Conservation (phyloP, 2,888 invertebrate genomes). For the Scrobipalpa atriplicella region DNA sequence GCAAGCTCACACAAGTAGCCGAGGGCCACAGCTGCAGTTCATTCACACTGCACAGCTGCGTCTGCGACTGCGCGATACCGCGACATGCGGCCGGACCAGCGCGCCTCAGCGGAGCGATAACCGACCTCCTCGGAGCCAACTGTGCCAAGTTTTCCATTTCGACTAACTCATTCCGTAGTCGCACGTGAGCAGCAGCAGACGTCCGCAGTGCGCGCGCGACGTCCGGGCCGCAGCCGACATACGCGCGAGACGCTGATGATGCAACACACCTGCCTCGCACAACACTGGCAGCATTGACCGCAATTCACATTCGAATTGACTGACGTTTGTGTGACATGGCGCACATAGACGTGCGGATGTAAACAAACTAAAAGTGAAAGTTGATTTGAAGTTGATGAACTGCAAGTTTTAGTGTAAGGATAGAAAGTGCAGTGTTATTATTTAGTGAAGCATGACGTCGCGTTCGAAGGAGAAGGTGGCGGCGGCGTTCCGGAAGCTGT, state of each 20-base stretch:
- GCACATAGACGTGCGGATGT: conserved; percentile 50
- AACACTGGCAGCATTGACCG: conserved; percentile 36
- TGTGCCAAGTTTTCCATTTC: conserved; percentile 73
- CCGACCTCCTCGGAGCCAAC: conserved; percentile 54
- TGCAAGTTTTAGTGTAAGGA: conserved; percentile 47
- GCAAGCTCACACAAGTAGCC: conserved; percentile 31
- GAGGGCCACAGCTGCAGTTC: conserved; percentile 39
- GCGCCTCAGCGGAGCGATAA: conserved; percentile 62
- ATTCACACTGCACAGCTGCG: conserved; percentile 44
- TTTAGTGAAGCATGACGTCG: conserved; percentile 85
- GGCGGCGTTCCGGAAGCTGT: conserved; percentile 90
- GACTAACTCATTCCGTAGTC: conserved; percentile 66
- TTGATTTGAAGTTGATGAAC: conserved; percentile 42
- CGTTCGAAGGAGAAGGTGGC: conserved; percentile 92
- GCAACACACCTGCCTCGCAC: conserved; percentile 30
- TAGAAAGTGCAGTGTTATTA: conserved; percentile 48
- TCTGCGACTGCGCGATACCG: conserved; percentile 46
- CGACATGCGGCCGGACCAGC: conserved; percentile 49
- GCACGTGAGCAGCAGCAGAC: conserved; percentile 61
- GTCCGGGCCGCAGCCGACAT: conserved; percentile 40
- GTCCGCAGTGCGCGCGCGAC: conserved; percentile 42
- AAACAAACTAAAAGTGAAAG: conserved; percentile 49
- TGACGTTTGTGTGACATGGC: conserved; percentile 62
- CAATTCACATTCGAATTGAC: conserved; percentile 48
- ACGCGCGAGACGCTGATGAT: conserved; percentile 55